These are phyloP conservation scores for Sitobion miscanthi DNA, from an alignment of 1,140 invertebrate species.

Conservation along the genomic window DNA sequence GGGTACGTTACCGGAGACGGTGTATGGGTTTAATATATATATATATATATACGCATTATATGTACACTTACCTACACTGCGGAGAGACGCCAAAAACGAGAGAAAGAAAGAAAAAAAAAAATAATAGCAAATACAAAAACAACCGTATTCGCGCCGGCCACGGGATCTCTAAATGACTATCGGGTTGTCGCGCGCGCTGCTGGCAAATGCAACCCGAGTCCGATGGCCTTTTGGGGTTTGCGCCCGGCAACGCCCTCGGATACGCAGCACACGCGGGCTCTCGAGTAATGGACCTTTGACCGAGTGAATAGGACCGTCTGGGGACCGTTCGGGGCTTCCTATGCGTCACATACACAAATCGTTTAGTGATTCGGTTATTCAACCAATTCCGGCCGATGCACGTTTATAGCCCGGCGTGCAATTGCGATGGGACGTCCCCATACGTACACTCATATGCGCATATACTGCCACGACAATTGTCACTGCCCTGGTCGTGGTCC, in stretches of 20 bases:
- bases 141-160: background rate
- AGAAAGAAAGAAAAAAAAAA: background rate
- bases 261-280: background rate
- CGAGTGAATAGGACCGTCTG: constrained; percentile 55
- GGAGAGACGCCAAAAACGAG: background rate
- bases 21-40: too few species aligned
- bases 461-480: constrained; percentile 18
- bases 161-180: constrained; percentile 28
- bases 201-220: constrained; percentile 40
- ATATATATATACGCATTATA: background rate
- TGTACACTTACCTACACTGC: background rate
- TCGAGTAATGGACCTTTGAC: constrained; percentile 54
- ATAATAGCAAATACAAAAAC: background rate
- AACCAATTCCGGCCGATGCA: constrained; percentile 45
- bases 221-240: constrained; percentile 48
- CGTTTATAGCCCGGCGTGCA: constrained; percentile 35
- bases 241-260: constrained; percentile 45
- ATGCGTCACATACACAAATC: constrained; percentile 54
- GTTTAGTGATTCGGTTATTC: constrained; percentile 56
- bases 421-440: constrained; percentile 50
- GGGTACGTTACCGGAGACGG: background rate
- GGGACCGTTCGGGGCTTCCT: constrained; percentile 48
- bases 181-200: constrained; percentile 22
- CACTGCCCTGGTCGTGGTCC: background rate
- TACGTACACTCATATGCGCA: background rate